Evolutionary conservation across 2,113 vertebrate species (phyloP).

Genomic region (Peromyscus leucopus): DNA sequence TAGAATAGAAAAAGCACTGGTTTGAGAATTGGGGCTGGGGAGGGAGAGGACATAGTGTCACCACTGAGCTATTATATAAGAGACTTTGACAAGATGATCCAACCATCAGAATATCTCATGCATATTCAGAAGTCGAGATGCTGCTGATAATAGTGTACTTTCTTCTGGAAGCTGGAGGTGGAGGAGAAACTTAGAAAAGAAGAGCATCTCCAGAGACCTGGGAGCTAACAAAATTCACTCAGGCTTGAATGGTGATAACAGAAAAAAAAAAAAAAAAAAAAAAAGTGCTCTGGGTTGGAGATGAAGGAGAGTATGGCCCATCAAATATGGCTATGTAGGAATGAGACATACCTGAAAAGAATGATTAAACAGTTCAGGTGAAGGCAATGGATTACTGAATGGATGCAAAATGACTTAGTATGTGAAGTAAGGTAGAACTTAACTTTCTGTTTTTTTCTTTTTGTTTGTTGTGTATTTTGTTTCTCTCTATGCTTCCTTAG

Average conservation of each 20-base stretch:
- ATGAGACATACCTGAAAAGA: not conserved
- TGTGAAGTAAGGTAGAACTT: not conserved
- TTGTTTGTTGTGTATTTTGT: not conserved
- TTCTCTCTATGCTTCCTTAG: not conserved
- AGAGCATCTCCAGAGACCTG: conserved; percentile 29
- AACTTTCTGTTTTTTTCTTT: not conserved
- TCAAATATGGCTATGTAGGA: not conserved
- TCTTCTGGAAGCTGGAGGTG: conserved; percentile 42
- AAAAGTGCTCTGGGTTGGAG: not conserved
- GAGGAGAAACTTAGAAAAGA: conserved; percentile 55
- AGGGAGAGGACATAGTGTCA: not conserved
- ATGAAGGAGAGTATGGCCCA: rapidly evolving
- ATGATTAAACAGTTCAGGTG: not conserved
- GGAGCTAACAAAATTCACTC: conserved; percentile 43
- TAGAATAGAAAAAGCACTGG: conserved; percentile 1
- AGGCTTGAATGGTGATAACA: not conserved
- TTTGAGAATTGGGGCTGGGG: not conserved
- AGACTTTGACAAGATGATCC: conserved; percentile 51
- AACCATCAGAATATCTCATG: conserved; percentile 56
- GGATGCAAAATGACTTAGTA: not conserved
- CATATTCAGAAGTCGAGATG: conserved; percentile 64
- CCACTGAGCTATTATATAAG: conserved; percentile 41
- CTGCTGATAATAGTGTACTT: conserved; percentile 46
- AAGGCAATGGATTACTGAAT: not conserved
- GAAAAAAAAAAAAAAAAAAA: conserved; percentile 10